Evolutionary conservation across 1,140 invertebrate genomes (phyloP).

Genomic region (Elymnias hypermnestra): DNA sequence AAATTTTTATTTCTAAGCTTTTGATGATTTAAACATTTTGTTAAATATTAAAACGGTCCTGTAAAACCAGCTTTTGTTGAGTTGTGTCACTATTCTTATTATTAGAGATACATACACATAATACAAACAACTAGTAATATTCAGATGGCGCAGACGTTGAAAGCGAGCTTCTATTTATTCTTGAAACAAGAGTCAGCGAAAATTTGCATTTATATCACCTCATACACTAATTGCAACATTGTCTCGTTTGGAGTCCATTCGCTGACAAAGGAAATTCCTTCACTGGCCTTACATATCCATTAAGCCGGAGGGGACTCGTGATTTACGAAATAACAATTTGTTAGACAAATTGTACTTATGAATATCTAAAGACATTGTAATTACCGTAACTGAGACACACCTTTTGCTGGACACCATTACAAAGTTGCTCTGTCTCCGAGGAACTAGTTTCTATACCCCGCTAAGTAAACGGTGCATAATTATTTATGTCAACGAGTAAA

Average conservation of each 20-base stretch:
- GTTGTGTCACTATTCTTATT: no score
- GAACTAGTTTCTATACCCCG: constrained; percentile 16
- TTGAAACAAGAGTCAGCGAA: no score
- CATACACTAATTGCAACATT: constrained; percentile 18
- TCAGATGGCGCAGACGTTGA: no score
- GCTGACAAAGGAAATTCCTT: constrained; percentile 13
- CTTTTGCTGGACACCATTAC: constrained; percentile 4
- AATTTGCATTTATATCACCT: constrained; percentile 14
- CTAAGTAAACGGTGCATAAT: constrained; percentile 18
- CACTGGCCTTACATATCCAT: neutral
- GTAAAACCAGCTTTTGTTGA: no score
- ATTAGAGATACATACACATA: no score
- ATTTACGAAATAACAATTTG: constrained; percentile 22
- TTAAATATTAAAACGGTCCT: no score
- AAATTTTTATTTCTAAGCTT: no score
- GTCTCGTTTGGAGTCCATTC: constrained; percentile 3
- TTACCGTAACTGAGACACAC: constrained; percentile 6
- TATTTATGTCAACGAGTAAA: constrained; percentile 14
- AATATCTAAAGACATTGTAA: constrained; percentile 20
- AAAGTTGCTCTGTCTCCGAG: constrained; percentile 6
- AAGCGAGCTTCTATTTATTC: no score
- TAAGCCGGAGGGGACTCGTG: constrained; percentile 7
- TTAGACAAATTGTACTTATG: constrained; percentile 20
- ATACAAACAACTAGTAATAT: no score
- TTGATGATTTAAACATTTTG: no score